Evolutionary conservation across 2,888 invertebrate genomes (phyloP).

Genomic region (Thecophora atra): DNA sequence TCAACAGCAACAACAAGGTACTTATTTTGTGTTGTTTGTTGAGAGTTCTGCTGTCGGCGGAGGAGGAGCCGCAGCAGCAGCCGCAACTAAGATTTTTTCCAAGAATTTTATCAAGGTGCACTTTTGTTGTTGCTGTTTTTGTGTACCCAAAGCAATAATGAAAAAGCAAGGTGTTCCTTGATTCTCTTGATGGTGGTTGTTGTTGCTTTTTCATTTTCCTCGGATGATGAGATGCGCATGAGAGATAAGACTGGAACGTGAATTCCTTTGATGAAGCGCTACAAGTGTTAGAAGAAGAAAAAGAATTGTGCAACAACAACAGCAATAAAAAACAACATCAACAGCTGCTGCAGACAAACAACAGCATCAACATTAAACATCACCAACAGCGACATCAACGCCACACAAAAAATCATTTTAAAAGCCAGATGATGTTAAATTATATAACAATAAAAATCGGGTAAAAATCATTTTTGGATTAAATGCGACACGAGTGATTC

Average conservation of each 20-base stretch:
- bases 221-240: conserved; percentile 25
- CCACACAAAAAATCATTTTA: conserved; percentile 41
- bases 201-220: not conserved
- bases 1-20: not conserved
- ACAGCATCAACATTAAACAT: conserved; percentile 37
- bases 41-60: not conserved
- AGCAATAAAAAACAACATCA: not conserved
- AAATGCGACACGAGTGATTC: not conserved
- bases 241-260: conserved; percentile 18
- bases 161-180: conserved; percentile 22
- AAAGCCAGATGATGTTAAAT: conserved; percentile 19
- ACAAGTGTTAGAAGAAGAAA: conserved; percentile 14
- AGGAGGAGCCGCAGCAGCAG: not conserved
- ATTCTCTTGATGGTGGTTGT: not conserved
- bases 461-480: not conserved
- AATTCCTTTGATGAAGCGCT: conserved; percentile 29
- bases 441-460: not conserved
- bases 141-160: not conserved
- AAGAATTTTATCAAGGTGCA: conserved; percentile 33
- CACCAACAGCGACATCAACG: conserved; percentile 27
- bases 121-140: not conserved
- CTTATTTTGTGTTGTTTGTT: no score
- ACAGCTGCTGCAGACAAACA: conserved; percentile 34
- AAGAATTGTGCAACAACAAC: no score
- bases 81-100: conserved; percentile 18